Conservation (phyloP, 2,797 vertebrate species). For the Thunnus albacares region DNA sequence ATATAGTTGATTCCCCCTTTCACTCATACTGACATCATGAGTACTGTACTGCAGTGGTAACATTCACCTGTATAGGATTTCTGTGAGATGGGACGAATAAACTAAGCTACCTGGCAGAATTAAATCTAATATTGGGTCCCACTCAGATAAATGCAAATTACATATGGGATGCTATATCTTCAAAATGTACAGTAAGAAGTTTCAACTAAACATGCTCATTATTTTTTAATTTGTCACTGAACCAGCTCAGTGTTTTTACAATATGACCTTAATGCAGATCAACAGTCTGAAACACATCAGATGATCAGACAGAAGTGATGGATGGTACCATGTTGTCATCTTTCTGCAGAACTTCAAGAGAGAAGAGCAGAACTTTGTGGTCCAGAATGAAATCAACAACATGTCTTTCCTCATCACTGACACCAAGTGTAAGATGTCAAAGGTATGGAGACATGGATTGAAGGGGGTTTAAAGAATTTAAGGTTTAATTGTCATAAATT, state of each 20-base stretch:
- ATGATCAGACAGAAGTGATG: not conserved
- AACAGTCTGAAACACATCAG: not conserved
- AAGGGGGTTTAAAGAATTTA: not conserved
- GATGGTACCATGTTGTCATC: not conserved
- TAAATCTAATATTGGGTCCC: too few species aligned
- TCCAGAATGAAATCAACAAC: slow-evolving; percentile 99
- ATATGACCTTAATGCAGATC: not conserved
- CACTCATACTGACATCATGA: too few species aligned
- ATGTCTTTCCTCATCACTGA: slow-evolving; percentile 98
- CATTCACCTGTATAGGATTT: not conserved
- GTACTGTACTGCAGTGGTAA: not conserved
- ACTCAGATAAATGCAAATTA: not conserved
- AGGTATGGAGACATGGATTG: slow-evolving; percentile 82
- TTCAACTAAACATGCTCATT: not conserved
- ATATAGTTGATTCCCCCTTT: too few species aligned
- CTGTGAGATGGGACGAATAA: not conserved
- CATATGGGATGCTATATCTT: too few species aligned
- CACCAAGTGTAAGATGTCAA: slow-evolving; percentile 97
- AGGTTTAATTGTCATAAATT: not conserved
- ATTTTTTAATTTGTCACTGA: not conserved
- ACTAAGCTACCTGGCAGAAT: too few species aligned
- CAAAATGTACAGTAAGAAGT: not conserved
- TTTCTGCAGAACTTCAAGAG: slow-evolving; percentile 94
- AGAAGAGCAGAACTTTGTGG: slow-evolving; percentile 97
- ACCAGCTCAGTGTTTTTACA: not conserved